phyloP scores from a whole-genome alignment of 2,797 vertebrate genomes.

The Botia almorhae region DNA sequence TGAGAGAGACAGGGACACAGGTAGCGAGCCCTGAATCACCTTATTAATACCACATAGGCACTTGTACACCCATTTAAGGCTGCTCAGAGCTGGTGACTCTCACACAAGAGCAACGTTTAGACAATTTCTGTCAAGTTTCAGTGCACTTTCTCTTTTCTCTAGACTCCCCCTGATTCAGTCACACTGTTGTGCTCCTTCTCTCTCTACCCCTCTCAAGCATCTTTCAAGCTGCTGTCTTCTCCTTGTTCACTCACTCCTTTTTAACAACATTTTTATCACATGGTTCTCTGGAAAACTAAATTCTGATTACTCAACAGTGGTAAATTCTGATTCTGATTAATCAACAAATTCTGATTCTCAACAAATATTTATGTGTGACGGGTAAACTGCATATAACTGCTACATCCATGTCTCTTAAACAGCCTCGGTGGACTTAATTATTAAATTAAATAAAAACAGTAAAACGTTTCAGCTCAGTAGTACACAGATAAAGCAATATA shows the following conservation, averaged over 20 bases:
- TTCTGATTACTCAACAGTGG: too few species aligned
- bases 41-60: slow-evolving; percentile 68
- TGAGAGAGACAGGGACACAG: slow-evolving; percentile 1
- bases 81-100: background rate
- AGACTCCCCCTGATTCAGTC: background rate
- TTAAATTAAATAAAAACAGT: too few species aligned
- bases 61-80: slow-evolving; percentile 36
- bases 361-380: too few species aligned
- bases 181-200: slow-evolving; percentile 23
- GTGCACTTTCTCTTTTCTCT: background rate
- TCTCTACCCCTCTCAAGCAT: slow-evolving; percentile 14
- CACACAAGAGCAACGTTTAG: slow-evolving; percentile 1
- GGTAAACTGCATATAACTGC: too few species aligned
- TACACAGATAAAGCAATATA: too few species aligned
- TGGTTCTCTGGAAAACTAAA: too few species aligned
- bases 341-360: too few species aligned
- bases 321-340: too few species aligned
- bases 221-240: background rate
- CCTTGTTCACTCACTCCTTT: background rate
- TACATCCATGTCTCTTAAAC: too few species aligned
- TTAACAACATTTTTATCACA: too few species aligned
- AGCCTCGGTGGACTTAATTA: too few species aligned
- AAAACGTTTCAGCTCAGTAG: too few species aligned
- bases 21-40: slow-evolving; percentile 49
- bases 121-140: slow-evolving; percentile 20